These are phyloP conservation scores for Drosophila nigricruria DNA, from an alignment of 2,888 invertebrate species.

Conservation along the genomic window DNA sequence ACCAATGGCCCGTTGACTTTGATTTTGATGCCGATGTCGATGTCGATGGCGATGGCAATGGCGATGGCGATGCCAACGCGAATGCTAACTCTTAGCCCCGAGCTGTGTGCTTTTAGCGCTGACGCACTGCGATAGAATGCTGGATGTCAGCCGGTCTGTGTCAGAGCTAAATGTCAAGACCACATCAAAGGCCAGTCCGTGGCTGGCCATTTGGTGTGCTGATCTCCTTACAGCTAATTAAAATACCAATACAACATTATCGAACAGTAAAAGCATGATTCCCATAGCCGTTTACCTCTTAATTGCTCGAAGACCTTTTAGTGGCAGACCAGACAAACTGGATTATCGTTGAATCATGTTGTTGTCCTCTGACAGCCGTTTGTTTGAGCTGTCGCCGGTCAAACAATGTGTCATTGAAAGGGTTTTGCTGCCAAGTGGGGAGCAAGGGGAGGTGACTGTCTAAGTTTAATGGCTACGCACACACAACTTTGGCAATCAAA, in stretches of 20 bases:
- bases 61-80: slow-evolving; percentile 15
- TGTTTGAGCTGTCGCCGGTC: slow-evolving; percentile 34
- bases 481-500: slow-evolving; percentile 71
- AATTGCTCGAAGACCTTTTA: neutral
- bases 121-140: slow-evolving; percentile 49
- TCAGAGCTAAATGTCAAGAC: slow-evolving; percentile 40
- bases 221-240: slow-evolving; percentile 73
- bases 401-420: slow-evolving; percentile 4
- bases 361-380: slow-evolving; percentile 45
- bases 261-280: slow-evolving; percentile 12
- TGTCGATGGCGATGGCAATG: slow-evolving; percentile 29
- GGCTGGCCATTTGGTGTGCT: slow-evolving; percentile 47
- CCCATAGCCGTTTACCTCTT: slow-evolving; percentile 23
- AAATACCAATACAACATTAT: slow-evolving; percentile 44
- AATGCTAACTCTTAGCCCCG: slow-evolving; percentile 15
- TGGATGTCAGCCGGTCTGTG: slow-evolving; percentile 50
- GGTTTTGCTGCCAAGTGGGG: neutral
- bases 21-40: slow-evolving; percentile 57
- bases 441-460: neutral
- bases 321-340: neutral
- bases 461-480: slow-evolving; percentile 48
- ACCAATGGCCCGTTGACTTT: slow-evolving; percentile 62
- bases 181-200: slow-evolving; percentile 68
- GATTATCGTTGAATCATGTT: neutral
- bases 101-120: slow-evolving; percentile 50